Base-by-base conservation (phyloP, 2,888 invertebrate genomes). In the Chaitophorus viminalis region DNA sequence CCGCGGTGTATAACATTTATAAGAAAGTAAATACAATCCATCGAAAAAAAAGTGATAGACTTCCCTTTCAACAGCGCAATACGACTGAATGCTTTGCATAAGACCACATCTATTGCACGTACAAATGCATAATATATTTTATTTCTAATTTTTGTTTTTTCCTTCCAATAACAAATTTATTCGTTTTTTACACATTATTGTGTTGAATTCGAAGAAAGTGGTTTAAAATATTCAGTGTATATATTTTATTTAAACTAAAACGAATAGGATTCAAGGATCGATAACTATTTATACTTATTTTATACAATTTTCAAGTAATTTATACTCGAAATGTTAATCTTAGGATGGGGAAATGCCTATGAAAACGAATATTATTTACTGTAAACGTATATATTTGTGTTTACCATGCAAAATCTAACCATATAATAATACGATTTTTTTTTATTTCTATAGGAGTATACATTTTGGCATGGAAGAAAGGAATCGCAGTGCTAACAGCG, bases 391-490 rank as follows among this genome's bases (percentile, higher is more conserved):
- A 54, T 54, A 52, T 46, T 29, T 76, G 6, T 77, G 2, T 25
- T 6, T 5, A 2, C 36, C 36, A 25, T 25, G 25, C 21, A 3
- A 5, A 36, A 36, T 36, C 11, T 9, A 25, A 25, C 36, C 8
- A 9, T 25, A 36, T 70, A 0, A 70, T 31, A 14, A 70, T 31
- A 29, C 18, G 9, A 36, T 21, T 75, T n/a, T 60, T 74, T 36
- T 65, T 9, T 29, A 5, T 5, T 84, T n/a, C 81, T 88, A 68
- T 92, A 94, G 94, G 94, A 90, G 92, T 93, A 75, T 94, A 93
- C 91, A 92, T 94, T 89, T 92, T 94, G 89, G 93, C 93, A 88
- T 94, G 94, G 94, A 94, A 94, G 91, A 93, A 94, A 88, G 94
- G 94, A 88, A 94, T 93, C 90, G 94, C 94, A 88, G 94, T 94